A percentile compares a stretch with the other conserved stretches of the same genome.
phyloP scores from a whole-genome alignment of 2,113 vertebrate genomes.

The Tragelaphus scriptus region DNA sequence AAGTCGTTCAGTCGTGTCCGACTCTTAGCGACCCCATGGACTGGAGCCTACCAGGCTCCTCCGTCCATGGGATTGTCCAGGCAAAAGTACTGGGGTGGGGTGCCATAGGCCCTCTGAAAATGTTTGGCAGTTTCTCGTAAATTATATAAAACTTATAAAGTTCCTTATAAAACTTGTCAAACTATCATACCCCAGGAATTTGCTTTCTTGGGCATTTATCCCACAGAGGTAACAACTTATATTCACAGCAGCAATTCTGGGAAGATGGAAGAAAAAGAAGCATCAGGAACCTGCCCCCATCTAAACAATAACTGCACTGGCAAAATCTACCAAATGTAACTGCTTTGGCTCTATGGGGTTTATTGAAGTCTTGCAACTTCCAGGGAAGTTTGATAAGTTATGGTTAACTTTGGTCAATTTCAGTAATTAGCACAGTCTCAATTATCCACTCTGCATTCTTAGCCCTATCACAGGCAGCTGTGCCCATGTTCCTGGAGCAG shows the following conservation, averaged over 20 bases:
- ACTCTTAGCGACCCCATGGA: no score
- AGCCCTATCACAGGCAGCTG: background rate
- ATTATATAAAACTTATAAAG: background rate
- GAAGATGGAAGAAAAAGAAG: background rate
- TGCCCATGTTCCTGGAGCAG: background rate
- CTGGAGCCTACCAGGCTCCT: no score
- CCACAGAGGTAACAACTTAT: background rate
- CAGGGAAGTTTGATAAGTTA: background rate
- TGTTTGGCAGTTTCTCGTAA: background rate
- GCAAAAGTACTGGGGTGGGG: no score
- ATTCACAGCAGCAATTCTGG: background rate
- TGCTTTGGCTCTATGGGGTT: background rate
- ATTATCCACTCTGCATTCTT: background rate
- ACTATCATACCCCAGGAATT: background rate
- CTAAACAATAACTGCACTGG: background rate
- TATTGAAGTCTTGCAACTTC: background rate
- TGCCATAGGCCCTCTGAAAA: background rate
- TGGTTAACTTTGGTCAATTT: background rate
- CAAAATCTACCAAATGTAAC: background rate
- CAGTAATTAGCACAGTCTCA: background rate
- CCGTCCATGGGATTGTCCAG: no score
- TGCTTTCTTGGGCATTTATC: background rate
- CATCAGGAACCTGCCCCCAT: background rate
- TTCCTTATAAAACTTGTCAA: background rate
- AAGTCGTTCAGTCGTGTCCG: no score